A percentile compares a stretch with the other conserved stretches of the same genome.
Conservation (phyloP, 2,888 invertebrate species). For the Apantesis nais region DNA sequence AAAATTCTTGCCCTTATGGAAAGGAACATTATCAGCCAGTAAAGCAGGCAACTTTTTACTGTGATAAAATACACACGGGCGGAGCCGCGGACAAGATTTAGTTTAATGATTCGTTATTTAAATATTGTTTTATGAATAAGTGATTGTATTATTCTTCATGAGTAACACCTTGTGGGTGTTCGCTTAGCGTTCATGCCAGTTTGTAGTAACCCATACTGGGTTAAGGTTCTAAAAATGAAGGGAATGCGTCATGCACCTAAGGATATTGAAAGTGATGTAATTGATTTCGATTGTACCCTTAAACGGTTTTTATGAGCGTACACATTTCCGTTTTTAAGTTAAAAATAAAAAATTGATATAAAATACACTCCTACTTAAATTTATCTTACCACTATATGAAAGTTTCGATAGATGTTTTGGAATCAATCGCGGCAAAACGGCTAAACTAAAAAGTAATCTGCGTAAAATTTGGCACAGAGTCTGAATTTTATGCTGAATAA, state of each 20-base stretch:
- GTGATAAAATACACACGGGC: too few relatives aligned
- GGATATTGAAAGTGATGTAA: slow-evolving; percentile 25
- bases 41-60: too few relatives aligned
- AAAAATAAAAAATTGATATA: background rate
- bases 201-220: slow-evolving; percentile 27
- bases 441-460: too few relatives aligned
- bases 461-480: too few relatives aligned
- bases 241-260: slow-evolving; percentile 31
- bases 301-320: background rate
- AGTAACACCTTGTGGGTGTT: slow-evolving; percentile 36
- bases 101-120: background rate
- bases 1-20: too few relatives aligned
- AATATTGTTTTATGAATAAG: background rate
- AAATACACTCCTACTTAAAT: background rate
- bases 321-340: background rate
- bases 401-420: too few relatives aligned
- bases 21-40: too few relatives aligned
- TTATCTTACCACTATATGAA: background rate
- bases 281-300: slow-evolving; percentile 13
- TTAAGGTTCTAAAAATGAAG: slow-evolving; percentile 22
- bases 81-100: too few relatives aligned
- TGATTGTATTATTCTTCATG: background rate
- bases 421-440: too few relatives aligned
- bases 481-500: too few relatives aligned
- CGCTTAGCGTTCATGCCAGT: slow-evolving; percentile 19